Evolutionary conservation across 2,797 vertebrate genomes (phyloP), one percentile per base, ranked within the genome.

Genomic region (Platyrinchus mystaceus): DNA sequence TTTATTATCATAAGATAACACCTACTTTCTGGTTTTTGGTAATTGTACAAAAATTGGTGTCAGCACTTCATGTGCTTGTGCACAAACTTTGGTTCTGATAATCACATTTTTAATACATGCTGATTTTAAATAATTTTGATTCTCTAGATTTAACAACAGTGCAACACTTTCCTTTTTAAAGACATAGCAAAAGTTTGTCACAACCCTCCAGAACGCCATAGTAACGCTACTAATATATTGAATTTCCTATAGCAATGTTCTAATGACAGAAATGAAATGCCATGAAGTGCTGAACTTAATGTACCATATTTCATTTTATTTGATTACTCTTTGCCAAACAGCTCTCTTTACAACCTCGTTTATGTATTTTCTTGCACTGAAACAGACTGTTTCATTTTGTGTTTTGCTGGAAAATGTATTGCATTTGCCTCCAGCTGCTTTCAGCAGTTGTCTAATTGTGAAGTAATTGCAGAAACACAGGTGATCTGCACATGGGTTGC

Each of bases 381-480:
- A 96, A 79, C 87, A 94, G 82, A 56, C 77, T 78, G 76, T 81
- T 96, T 94, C 74, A 67, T 86, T 94, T 91, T 94, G 62, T 88
- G 56, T 94, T 94, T 95, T 95, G 74, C 87, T 96, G 87, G 74
- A 70, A 88, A 96, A 93, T 88, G 67, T 82, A 84, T 86, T 88
- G 87, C 73, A 53, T 93, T 97, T 94, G 95, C 91, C 93, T 96
- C 94, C 92, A 93, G 95, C 94, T 86, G 92, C 76, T 96, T 97
- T 91, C 87, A 96, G 91, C 95, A 91, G 91, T 96, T 96, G 91
- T 93, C 94, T 96, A 94, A 88, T 96, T 94, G 87, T 91, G 70
- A 77, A 83, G 83, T 94, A 92, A 93, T 93, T 78, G 59, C 53
- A 69, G 83, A 81, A 79, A 67, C 7, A 0, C 91, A 94, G 94